A percentile compares a stretch with the other conserved stretches of the same genome.
These are phyloP conservation scores for Teleopsis dalmanni DNA, from an alignment of 1,140 invertebrate genomes.

Conservation along the genomic window DNA sequence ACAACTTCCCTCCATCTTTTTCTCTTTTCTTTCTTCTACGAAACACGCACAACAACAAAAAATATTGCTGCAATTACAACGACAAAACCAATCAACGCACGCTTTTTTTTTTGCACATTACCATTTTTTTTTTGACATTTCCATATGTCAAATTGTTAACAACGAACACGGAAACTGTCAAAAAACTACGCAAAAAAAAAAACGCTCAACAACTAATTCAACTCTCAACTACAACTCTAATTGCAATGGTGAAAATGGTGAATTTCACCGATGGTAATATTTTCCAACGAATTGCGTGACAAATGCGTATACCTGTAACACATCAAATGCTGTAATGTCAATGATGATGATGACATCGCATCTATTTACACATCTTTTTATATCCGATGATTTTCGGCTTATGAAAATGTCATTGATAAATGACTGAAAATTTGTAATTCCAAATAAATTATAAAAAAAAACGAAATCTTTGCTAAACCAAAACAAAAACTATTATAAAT, in stretches of 20 bases:
- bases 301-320: too few relatives aligned
- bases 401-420: constrained; percentile 39
- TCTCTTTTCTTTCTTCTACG: too few relatives aligned
- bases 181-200: background rate
- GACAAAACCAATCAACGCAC: constrained; percentile 13
- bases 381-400: constrained; percentile 44
- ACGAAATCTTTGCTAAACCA: too few relatives aligned
- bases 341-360: constrained; percentile 45
- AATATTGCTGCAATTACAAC: too few relatives aligned
- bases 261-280: too few relatives aligned
- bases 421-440: constrained; percentile 21
- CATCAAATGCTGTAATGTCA: constrained; percentile 21
- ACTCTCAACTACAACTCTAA: background rate
- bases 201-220: background rate
- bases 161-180: constrained; percentile 6
- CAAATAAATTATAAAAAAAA: constrained; percentile 6
- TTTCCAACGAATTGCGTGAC: constrained; percentile 3
- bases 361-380: constrained; percentile 42
- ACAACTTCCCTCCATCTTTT: too few relatives aligned
- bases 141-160: too few relatives aligned
- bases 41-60: too few relatives aligned
- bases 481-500: too few relatives aligned
- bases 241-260: constrained; percentile 4
- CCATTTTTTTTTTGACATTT: too few relatives aligned
- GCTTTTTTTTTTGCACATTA: constrained; percentile 1